Evolutionary conservation across 2,888 invertebrate species (phyloP).

Genomic region (Chaetogeoica ovagalla): DNA sequence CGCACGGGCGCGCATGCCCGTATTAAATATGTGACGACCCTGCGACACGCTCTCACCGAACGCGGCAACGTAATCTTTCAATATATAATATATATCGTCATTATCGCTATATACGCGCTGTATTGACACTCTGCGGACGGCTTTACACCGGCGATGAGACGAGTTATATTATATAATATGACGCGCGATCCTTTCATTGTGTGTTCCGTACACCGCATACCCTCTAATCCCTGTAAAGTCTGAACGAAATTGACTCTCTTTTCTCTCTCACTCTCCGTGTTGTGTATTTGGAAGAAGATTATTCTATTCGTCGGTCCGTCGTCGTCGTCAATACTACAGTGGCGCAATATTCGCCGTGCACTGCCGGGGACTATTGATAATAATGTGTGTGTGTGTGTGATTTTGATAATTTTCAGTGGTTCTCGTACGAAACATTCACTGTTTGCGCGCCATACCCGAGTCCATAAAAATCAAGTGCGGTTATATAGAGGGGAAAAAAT

Average conservation of each 20-base stretch:
- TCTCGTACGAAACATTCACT: no score
- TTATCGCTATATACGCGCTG: slow-evolving; percentile 5
- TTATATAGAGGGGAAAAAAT: no score
- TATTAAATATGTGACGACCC: slow-evolving; percentile 48
- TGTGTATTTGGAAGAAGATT: no score
- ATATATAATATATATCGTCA: slow-evolving; percentile 6
- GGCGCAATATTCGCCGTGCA: no score
- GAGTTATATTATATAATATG: neutral
- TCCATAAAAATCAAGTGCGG: no score
- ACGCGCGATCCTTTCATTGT: slow-evolving; percentile 7
- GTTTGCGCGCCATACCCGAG: no score
- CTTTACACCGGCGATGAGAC: slow-evolving; percentile 12
- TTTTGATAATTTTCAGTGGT: no score
- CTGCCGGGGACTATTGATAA: no score
- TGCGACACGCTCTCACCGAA: slow-evolving; percentile 14
- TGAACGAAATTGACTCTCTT: slow-evolving; percentile 28
- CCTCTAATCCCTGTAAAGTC: slow-evolving; percentile 30
- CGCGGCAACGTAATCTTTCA: slow-evolving; percentile 48
- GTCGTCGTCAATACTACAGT: no score
- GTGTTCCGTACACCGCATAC: neutral
- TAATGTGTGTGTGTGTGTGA: no score
- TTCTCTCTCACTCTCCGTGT: neutral
- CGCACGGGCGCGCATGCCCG: neutral
- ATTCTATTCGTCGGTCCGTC: no score
- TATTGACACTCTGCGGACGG: slow-evolving; percentile 47